These are phyloP conservation scores for Oenanthe melanoleuca DNA, from an alignment of 2,113 vertebrate species.

Conservation along the genomic window DNA sequence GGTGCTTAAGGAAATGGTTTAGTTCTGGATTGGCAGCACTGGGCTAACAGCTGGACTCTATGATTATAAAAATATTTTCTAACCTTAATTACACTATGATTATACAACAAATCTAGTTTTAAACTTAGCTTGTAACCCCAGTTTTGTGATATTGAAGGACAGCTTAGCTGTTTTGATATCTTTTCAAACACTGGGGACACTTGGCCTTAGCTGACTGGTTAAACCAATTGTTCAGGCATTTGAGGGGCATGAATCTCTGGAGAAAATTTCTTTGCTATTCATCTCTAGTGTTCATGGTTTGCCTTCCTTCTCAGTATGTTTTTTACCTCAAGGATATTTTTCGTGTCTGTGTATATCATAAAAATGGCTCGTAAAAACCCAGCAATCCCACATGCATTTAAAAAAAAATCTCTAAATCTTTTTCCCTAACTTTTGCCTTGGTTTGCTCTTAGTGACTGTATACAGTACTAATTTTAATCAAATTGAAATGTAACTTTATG, in stretches of 20 bases:
- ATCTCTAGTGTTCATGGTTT: slow-evolving; percentile 54
- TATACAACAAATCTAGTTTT: background rate
- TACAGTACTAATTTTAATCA: background rate
- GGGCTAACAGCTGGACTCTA: accelerated
- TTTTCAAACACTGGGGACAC: slow-evolving; percentile 59
- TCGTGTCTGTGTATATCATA: slow-evolving; percentile 4
- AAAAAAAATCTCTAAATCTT: background rate
- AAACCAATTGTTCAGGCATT: slow-evolving; percentile 63
- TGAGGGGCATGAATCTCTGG: slow-evolving; percentile 46
- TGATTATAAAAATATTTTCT: background rate
- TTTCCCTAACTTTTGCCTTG: background rate
- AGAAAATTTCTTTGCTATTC: slow-evolving; percentile 58
- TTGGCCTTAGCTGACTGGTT: slow-evolving; percentile 54
- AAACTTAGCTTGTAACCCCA: background rate
- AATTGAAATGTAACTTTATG: background rate
- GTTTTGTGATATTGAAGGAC: slow-evolving; percentile 32
- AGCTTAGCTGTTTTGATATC: slow-evolving; percentile 43
- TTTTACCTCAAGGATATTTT: slow-evolving; percentile 11
- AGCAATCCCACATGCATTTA: background rate
- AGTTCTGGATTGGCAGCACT: background rate
- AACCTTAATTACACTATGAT: background rate
- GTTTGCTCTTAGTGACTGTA: background rate
- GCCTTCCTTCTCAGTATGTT: slow-evolving; percentile 25
- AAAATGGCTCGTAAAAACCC: slow-evolving; percentile 36
- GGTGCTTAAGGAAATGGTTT: background rate